Evolutionary conservation across 2,888 invertebrate genomes (phyloP).

Genomic region (Cerceris rybyensis): DNA sequence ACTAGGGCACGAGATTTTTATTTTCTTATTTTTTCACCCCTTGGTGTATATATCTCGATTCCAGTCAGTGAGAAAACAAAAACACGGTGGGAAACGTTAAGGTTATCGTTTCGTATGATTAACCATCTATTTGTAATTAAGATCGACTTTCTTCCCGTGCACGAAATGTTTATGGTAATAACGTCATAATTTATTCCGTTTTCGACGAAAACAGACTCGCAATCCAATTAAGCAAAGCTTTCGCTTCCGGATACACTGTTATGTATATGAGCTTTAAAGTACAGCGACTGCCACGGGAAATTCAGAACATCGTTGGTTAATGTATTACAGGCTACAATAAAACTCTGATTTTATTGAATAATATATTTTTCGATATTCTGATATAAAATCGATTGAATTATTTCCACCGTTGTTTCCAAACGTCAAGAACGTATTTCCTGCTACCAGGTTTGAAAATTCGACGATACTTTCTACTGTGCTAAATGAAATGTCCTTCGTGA

Average conservation of each 20-base stretch:
- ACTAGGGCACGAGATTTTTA: conserved; percentile 35
- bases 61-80: conserved; percentile 3
- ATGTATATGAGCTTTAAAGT: neutral
- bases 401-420: too few species aligned
- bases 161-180: too few species aligned
- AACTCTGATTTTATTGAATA: neutral
- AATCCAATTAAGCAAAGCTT: neutral
- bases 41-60: neutral
- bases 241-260: neutral
- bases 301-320: neutral
- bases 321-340: neutral
- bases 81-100: neutral
- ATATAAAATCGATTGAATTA: too few species aligned
- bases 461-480: too few species aligned
- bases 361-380: neutral
- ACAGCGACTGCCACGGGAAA: neutral
- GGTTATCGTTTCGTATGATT: neutral
- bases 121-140: neutral
- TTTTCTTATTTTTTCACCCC: conserved; percentile 28
- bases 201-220: neutral
- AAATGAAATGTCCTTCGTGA: neutral
- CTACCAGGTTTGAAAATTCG: too few species aligned
- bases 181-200: neutral
- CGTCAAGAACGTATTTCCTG: too few species aligned
- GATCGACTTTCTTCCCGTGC: neutral